Conservation (phyloP, 2,888 invertebrate species). For the Hydrotaea cyrtoneurina region DNA sequence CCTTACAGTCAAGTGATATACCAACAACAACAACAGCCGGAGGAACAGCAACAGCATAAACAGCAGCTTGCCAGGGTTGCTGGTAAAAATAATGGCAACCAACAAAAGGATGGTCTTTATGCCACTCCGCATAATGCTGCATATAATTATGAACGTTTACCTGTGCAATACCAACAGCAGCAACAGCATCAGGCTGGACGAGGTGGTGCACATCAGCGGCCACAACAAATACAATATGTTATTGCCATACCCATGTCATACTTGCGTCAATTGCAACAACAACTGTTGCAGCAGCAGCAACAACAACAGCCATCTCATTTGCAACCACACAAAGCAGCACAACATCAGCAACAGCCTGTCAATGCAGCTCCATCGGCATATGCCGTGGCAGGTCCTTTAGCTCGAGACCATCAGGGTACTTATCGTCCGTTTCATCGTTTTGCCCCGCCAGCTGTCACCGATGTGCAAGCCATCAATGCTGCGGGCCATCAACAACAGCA, state of each 20-base stretch:
- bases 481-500: conserved; percentile 34
- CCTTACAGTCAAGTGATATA: conserved; percentile 59
- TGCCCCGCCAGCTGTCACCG: conserved; percentile 53
- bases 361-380: conserved; percentile 10
- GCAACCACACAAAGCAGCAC: conserved; percentile 57
- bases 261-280: conserved; percentile 75
- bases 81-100: conserved; percentile 51
- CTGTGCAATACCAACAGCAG: conserved; percentile 64
- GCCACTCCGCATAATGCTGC: conserved; percentile 57
- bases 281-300: conserved; percentile 68
- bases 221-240: conserved; percentile 75
- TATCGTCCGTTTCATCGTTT: conserved; percentile 71
- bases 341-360: conserved; percentile 39
- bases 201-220: conserved; percentile 43
- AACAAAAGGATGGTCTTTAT: conserved; percentile 58
- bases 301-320: conserved; percentile 54
- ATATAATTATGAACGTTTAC: conserved; percentile 69
- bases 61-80: conserved; percentile 45
- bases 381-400: conserved; percentile 71
- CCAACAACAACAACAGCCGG: conserved; percentile 48
- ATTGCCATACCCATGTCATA: conserved; percentile 77
- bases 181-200: conserved; percentile 44
- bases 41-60: conserved; percentile 64
- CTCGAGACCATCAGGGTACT: conserved; percentile 74
- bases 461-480: conserved; percentile 45